These are phyloP conservation scores for Drosophila limbata DNA, from an alignment of 2,888 invertebrate species.

Conservation along the genomic window DNA sequence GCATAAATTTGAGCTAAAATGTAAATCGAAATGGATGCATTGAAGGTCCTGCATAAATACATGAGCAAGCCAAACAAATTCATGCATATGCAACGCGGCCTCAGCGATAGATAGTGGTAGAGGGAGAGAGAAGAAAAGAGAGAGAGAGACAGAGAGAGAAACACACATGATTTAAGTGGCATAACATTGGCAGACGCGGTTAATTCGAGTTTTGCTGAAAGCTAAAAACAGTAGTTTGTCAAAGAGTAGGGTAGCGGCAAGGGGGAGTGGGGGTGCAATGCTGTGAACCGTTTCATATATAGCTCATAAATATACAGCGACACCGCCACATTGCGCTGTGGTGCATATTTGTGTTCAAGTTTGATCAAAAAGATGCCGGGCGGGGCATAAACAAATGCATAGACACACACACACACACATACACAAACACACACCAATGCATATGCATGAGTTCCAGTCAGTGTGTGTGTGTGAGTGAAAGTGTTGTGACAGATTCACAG, in stretches of 20 bases:
- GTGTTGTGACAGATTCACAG: slow-evolving; percentile 27
- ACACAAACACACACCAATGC: slow-evolving; percentile 18
- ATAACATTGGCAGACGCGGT: slow-evolving; percentile 57
- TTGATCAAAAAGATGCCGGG: slow-evolving; percentile 72
- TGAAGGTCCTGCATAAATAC: slow-evolving; percentile 59
- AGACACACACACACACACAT: slow-evolving; percentile 3
- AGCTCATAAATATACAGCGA: slow-evolving; percentile 75
- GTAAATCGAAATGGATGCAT: slow-evolving; percentile 53
- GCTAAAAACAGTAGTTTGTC: slow-evolving; percentile 15
- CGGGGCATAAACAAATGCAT: slow-evolving; percentile 34
- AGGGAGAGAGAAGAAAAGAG: neutral
- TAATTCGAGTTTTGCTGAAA: slow-evolving; percentile 48
- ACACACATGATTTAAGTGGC: slow-evolving; percentile 34
- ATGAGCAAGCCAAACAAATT: slow-evolving; percentile 37
- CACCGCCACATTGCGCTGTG: slow-evolving; percentile 45
- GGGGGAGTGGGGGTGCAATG: neutral
- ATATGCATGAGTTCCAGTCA: slow-evolving; percentile 54
- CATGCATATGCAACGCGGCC: slow-evolving; percentile 56
- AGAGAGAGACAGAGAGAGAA: neutral
- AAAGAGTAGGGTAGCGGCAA: neutral
- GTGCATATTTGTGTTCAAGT: slow-evolving; percentile 52
- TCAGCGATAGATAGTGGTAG: neutral
- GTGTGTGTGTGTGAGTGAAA: slow-evolving; percentile 21
- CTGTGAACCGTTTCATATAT: slow-evolving; percentile 24
- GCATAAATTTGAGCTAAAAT: slow-evolving; percentile 63